phyloP scores from a whole-genome alignment of 1,140 invertebrate genomes.

The Hylaeus volcanicus region DNA sequence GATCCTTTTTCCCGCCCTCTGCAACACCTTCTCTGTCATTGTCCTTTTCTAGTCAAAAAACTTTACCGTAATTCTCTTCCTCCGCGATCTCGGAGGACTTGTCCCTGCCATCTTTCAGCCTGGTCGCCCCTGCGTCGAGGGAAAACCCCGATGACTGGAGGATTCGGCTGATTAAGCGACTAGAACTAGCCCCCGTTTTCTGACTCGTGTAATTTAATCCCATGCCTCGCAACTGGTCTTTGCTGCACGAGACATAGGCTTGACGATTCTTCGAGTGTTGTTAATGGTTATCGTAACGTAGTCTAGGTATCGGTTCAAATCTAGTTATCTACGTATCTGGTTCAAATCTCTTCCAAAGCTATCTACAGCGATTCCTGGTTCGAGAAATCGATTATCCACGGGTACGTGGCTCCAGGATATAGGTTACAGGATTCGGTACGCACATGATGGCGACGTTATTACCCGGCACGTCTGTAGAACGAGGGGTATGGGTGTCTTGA shows the following conservation, averaged over 20 bases:
- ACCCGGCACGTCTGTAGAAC: slow-evolving; percentile 13
- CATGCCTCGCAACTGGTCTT: background rate
- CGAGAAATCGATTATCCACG: slow-evolving; percentile 44
- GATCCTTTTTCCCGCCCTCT: slow-evolving; percentile 32
- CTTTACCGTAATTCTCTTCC: background rate
- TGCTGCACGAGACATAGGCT: background rate
- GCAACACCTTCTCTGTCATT: slow-evolving; percentile 22
- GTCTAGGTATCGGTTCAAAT: background rate
- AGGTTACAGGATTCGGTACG: slow-evolving; percentile 2
- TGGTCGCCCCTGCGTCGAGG: background rate
- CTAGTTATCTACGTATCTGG: too few relatives aligned
- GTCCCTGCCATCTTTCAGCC: background rate
- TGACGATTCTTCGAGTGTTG: too few relatives aligned
- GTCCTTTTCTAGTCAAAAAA: background rate
- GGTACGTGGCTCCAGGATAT: slow-evolving; percentile 1
- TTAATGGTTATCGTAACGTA: background rate
- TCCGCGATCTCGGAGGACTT: slow-evolving; percentile 13
- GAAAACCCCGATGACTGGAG: slow-evolving; percentile 23
- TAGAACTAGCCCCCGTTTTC: slow-evolving; percentile 16
- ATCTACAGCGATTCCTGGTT: slow-evolving; percentile 2
- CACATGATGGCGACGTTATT: slow-evolving; percentile 25
- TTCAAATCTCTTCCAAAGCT: too few relatives aligned
- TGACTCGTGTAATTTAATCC: slow-evolving; percentile 46
- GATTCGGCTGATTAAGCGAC: slow-evolving; percentile 45
- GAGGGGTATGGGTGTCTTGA: slow-evolving; percentile 30